phyloP scores from a whole-genome alignment of 1,140 invertebrate genomes.

The Brachionus sp. region DNA sequence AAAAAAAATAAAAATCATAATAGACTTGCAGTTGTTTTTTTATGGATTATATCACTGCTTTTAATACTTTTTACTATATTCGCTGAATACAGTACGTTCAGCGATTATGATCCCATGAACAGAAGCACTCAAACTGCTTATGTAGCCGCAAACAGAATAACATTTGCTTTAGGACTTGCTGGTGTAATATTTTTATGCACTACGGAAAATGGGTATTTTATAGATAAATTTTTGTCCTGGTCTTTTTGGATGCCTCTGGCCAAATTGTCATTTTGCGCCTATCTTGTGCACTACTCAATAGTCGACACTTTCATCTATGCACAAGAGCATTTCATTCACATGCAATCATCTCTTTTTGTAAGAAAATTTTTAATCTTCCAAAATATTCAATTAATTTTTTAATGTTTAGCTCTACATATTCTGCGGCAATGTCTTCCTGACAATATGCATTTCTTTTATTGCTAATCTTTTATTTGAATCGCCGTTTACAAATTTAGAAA shows the following conservation, averaged over 20 bases:
- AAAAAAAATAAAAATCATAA: constrained; percentile 18
- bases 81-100: constrained; percentile 41
- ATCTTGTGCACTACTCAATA: constrained; percentile 70
- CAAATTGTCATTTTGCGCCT: constrained; percentile 81
- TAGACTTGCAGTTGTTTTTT: constrained; percentile 15
- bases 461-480: not conserved
- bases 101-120: constrained; percentile 46
- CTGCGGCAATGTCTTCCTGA: constrained; percentile 67
- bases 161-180: not conserved
- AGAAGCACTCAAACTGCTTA: not conserved
- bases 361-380: not conserved
- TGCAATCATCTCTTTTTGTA: not conserved
- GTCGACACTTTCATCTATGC: constrained; percentile 9
- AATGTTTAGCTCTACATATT: constrained; percentile 46
- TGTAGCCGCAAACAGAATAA: not conserved
- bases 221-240: constrained; percentile 73
- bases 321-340: constrained; percentile 10
- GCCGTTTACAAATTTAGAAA: constrained; percentile 7
- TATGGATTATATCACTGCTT: not conserved
- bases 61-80: not conserved
- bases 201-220: constrained; percentile 61
- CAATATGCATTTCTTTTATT: constrained; percentile 72
- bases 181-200: not conserved
- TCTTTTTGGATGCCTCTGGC: constrained; percentile 76
- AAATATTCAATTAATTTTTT: not conserved